Evolutionary conservation across 1,140 invertebrate genomes (phyloP), one percentile per base, ranked within the genome.

Genomic region (Xylocopa sonorina): DNA sequence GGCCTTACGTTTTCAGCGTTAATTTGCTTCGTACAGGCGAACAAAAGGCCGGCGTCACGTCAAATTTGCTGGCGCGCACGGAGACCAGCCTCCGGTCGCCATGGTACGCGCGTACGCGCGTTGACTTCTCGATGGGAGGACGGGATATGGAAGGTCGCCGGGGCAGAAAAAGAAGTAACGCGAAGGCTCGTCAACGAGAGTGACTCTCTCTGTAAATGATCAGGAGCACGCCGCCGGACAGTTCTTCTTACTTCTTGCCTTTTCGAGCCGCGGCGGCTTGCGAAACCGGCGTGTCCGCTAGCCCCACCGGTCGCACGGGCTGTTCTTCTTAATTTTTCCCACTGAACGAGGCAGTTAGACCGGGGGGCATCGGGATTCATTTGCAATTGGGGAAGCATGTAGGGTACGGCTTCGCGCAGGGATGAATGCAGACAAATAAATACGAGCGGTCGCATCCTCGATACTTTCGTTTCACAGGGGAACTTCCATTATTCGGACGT

Each of bases 121-220:
- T 32, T 66, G 43, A 24, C 64, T 68, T 51, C 48, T 32, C 64
- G 46, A 48, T 68, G 64, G 46, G 41, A 68, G 21, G 64, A 21
- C n/a, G 21, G 64, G 48, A 51, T 68, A 68, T 68, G 27, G 64
- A 68, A 68, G 64, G 48, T 29, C 64, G 64, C 12, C 6, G 7
- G 16, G 12, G 46, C 32, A 68, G 64, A 68, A 68, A 68, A 68
- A 68, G 64, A 68, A 68, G 64, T 51, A 68, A 68, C 32, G 64
- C 64, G 14, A 68, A 68, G 48, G 48, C 48, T 68, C 64, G 64
- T 68, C 64, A 68, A 68, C 46, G 46, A 68, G 64, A 68, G 48
- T 68, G 64, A 68, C 64, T 51, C 46, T 68, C 64, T 68, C 64
- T 68, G 64, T 68, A 68, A 68, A 68, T 68, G 64, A 68, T 68